phyloP scores from a whole-genome alignment of 2,797 vertebrate genomes.

The Pteronotus mesoamericanus region DNA sequence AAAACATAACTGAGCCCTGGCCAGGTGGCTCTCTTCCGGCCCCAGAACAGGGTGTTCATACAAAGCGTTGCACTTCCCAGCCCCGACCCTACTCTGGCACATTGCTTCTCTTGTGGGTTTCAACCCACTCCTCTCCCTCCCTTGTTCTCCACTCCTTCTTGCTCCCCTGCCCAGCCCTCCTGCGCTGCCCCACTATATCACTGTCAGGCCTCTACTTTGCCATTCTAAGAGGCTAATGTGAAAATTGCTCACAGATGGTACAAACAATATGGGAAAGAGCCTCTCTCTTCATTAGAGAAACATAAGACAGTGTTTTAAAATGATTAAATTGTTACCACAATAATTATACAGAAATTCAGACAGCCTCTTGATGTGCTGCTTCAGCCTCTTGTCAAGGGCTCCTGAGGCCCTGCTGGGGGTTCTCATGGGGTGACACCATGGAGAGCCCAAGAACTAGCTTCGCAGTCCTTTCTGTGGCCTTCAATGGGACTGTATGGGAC shows the following conservation, averaged over 20 bases:
- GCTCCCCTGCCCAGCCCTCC: not conserved
- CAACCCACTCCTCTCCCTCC: fast-evolving
- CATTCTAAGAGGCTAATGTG: conserved; percentile 30
- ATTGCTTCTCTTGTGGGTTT: not conserved
- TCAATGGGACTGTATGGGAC: fast-evolving
- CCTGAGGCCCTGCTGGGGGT: not conserved
- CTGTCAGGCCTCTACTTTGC: not conserved
- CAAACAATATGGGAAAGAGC: conserved; percentile 75
- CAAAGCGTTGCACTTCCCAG: not conserved
- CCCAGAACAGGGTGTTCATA: not conserved
- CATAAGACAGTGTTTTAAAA: conserved; percentile 68
- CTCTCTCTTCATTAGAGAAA: conserved; percentile 64
- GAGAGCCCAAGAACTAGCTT: not conserved
- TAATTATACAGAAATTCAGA: conserved; percentile 23
- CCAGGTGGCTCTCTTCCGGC: not conserved
- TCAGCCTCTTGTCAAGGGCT: not conserved
- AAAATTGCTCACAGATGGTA: conserved; percentile 74
- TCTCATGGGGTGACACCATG: not conserved
- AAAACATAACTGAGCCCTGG: not conserved
- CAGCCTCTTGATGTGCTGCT: not conserved
- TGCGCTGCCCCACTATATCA: not conserved
- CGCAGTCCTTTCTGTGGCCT: not conserved
- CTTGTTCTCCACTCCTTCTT: fast-evolving
- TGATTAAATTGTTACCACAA: conserved; percentile 60
- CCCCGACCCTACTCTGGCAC: fast-evolving